Conservation (phyloP, 2,797 vertebrate genomes). For the Decapterus maruadsi region DNA sequence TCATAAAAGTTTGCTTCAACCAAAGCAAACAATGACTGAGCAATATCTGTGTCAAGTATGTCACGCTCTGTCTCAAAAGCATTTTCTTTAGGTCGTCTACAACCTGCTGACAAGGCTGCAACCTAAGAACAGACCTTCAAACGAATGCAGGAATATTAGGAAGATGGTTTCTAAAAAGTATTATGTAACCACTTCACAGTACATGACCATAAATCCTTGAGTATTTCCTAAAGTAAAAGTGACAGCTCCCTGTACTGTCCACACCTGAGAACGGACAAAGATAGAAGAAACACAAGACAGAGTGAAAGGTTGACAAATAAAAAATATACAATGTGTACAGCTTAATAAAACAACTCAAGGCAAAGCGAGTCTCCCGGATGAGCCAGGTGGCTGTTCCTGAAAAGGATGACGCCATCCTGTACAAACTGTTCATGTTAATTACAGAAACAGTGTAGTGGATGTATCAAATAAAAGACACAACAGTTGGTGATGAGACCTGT, state of each 20-base stretch:
- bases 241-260: slow-evolving; percentile 74
- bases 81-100: background rate
- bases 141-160: slow-evolving; percentile 4
- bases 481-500: slow-evolving; percentile 61
- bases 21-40: slow-evolving; percentile 40
- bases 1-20: slow-evolving; percentile 19
- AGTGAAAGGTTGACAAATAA: slow-evolving; percentile 59
- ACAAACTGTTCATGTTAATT: slow-evolving; percentile 60
- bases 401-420: slow-evolving; percentile 70
- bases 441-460: slow-evolving; percentile 65
- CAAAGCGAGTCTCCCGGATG: slow-evolving; percentile 66
- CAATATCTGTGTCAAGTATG: slow-evolving; percentile 24
- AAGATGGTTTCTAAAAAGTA: slow-evolving; percentile 34
- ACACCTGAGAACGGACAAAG: slow-evolving; percentile 77
- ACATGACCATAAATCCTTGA: slow-evolving; percentile 59
- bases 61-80: slow-evolving; percentile 1
- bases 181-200: slow-evolving; percentile 20
- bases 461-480: slow-evolving; percentile 74
- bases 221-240: slow-evolving; percentile 61
- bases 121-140: slow-evolving; percentile 36
- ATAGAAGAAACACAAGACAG: slow-evolving; percentile 54
- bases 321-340: slow-evolving; percentile 61
- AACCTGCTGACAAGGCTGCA: slow-evolving; percentile 42
- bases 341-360: slow-evolving; percentile 70
- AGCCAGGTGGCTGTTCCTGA: slow-evolving; percentile 74